Base-by-base conservation (phyloP, 2,888 invertebrate genomes). In the Mylabris sibirica region DNA sequence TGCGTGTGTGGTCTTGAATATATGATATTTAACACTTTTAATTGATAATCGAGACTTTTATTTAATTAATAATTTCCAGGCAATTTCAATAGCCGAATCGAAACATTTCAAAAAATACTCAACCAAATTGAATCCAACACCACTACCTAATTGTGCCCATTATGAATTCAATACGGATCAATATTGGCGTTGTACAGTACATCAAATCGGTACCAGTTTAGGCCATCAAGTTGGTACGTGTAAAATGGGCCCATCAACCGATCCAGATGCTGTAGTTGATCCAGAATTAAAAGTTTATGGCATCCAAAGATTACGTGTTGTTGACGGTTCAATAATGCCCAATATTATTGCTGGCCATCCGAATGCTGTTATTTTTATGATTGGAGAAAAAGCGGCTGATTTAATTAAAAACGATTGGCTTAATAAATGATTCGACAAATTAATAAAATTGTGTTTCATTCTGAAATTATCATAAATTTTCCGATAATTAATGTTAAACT, bases 131-230 rank as follows among this genome's bases (percentile, higher is more conserved):
- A 85, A 89, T 70, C 79, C 84, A 0, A 85, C 88, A 0, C 89
- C 90, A 0, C 90, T 92, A 81, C 91, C 92, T 0, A 92, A 91
- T 53, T 95, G 94, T 78, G 88, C 89, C 75, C 81, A 87, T 61
- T 77, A 88, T 5, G 59, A 75, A 5, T 92, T 92, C 79, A 88
- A 87, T 68, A 89, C 90, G 2, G 90, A 93, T 74, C 83, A 86
- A 12, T 94, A 94, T 80, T 94, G 93, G 93, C 87, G 87, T 63
- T 95, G 94, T 78, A 90, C 90, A 59, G 87, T 92, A 24, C 88
- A 90, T 72, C 89, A 90, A 71, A 88, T 92, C 20, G 91, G 92
- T 6, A 90, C 91, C 65, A 92, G 91, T 60, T 84, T 93, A 73
- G 92, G 92, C 70, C 92, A 92, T 80, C 90, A 91, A 83, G 85